Conservation (phyloP, 2,113 vertebrate genomes). For the Phodopus roborovskii region DNA sequence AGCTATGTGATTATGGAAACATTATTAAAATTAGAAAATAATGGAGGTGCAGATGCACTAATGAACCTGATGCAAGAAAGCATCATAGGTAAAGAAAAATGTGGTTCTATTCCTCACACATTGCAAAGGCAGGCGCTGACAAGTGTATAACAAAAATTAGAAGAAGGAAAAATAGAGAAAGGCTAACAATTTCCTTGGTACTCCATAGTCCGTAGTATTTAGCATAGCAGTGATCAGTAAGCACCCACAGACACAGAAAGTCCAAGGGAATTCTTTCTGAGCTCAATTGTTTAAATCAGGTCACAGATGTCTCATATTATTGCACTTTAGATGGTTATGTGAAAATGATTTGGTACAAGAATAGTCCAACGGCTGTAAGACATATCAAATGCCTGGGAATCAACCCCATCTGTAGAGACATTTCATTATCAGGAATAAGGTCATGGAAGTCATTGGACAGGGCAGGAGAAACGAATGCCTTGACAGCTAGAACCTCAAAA, state of each 20-base stretch:
- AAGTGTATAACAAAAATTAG: not conserved
- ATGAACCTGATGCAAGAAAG: not conserved
- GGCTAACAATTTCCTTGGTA: not conserved
- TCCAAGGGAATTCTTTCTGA: not conserved
- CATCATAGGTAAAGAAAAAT: not conserved
- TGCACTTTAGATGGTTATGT: not conserved
- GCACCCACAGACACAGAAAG: not conserved
- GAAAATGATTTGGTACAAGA: not conserved
- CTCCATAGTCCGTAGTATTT: not conserved
- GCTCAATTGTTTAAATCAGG: not conserved
- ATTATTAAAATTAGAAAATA: conserved; percentile 20
- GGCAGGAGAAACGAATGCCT: not conserved
- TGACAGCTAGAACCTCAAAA: not conserved
- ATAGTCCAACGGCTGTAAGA: not conserved
- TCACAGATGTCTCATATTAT: not conserved
- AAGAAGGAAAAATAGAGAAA: not conserved
- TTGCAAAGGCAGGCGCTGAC: not conserved
- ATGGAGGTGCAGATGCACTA: not conserved
- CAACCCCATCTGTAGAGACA: not conserved
- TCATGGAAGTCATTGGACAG: conserved; percentile 9
- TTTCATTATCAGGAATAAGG: not conserved
- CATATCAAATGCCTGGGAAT: not conserved
- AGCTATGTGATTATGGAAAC: not conserved
- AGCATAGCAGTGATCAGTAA: not conserved
- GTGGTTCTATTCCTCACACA: not conserved